These are phyloP conservation scores for Tragelaphus scriptus DNA, from an alignment of 2,113 vertebrate genomes.

Conservation along the genomic window DNA sequence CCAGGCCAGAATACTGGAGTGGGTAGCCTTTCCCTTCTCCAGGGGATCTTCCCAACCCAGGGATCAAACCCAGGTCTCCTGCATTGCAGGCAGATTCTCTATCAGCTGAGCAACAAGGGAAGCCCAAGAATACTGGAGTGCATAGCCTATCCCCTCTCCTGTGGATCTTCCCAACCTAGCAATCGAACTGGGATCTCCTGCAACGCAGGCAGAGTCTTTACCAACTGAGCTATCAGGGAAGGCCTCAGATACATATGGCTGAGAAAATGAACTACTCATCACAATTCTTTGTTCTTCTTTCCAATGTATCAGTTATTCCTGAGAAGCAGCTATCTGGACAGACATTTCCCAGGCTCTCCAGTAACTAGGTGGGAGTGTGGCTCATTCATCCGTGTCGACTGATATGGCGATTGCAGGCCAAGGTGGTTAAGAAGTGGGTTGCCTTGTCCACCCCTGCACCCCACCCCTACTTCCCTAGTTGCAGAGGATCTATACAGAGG, in stretches of 20 bases:
- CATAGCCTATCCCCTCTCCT: not conserved
- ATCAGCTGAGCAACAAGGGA: not conserved
- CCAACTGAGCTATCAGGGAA: not conserved
- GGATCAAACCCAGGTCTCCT: not conserved
- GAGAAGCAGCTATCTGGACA: not conserved
- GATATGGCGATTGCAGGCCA: no score
- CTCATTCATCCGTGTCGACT: not conserved
- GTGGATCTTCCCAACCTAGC: not conserved
- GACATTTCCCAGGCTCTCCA: not conserved
- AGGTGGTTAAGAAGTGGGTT: not conserved
- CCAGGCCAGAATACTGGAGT: not conserved
- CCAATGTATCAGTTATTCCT: not conserved
- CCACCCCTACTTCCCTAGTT: not conserved
- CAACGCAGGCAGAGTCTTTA: not conserved
- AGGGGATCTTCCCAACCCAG: not conserved
- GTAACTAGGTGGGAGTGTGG: rapidly evolving
- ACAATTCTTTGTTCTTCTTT: not conserved
- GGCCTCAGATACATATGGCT: not conserved
- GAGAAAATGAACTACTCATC: not conserved
- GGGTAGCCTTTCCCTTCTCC: not conserved
- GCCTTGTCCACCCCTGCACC: rapidly evolving
- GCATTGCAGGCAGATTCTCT: not conserved
- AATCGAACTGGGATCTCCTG: not conserved
- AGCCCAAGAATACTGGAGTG: not conserved
- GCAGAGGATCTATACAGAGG: rapidly evolving